These are phyloP conservation scores for Hymenochirus boettgeri DNA, from an alignment of 2,113 vertebrate species.

Conservation along the genomic window DNA sequence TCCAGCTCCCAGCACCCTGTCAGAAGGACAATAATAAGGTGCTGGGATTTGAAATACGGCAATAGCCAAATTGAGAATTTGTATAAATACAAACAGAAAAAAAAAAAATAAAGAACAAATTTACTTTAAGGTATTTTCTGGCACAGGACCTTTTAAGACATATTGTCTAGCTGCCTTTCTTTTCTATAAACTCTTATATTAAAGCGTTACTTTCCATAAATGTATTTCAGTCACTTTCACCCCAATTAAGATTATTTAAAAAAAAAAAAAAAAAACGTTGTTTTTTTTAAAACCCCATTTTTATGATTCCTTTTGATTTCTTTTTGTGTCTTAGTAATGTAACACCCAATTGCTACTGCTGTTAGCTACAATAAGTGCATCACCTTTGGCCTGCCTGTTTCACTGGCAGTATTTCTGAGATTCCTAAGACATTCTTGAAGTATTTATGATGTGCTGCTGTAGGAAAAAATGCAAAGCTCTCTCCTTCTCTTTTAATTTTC, in stretches of 20 bases:
- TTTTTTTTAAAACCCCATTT: background rate
- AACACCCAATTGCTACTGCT: constrained; percentile 26
- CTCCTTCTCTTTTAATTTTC: constrained; percentile 25
- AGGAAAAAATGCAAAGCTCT: constrained; percentile 46
- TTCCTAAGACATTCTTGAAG: constrained; percentile 58
- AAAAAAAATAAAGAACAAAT: no score
- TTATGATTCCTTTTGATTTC: constrained; percentile 11
- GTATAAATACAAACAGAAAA: no score
- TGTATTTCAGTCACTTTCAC: background rate
- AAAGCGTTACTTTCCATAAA: background rate
- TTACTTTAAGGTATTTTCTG: no score
- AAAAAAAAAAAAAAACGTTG: background rate
- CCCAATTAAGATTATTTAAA: background rate
- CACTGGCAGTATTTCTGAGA: constrained; percentile 47
- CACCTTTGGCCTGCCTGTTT: constrained; percentile 48
- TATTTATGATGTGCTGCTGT: constrained; percentile 60
- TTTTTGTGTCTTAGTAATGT: constrained; percentile 22
- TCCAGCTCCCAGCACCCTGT: no score
- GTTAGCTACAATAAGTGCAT: constrained; percentile 50
- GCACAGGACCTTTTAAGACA: no score
- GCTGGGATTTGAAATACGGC: no score
- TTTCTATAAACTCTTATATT: no score
- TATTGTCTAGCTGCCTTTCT: no score
- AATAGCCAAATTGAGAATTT: no score
- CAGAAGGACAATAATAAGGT: no score